Evolutionary conservation across 2,113 vertebrate species (phyloP).

Genomic region (Scomber japonicus): DNA sequence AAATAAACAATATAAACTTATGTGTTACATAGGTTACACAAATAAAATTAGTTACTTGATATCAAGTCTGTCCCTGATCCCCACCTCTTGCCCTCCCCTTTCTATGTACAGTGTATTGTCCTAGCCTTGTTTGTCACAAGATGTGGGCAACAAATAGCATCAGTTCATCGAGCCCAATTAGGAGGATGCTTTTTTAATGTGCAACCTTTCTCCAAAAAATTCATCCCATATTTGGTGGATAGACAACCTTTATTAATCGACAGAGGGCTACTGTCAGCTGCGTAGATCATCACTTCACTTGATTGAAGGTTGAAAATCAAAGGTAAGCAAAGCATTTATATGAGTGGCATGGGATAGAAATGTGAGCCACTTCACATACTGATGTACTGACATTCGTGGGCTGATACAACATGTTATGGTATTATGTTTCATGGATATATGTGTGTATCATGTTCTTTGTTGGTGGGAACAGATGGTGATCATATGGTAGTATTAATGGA

Average conservation of each 20-base stretch:
- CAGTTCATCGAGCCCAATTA: slow-evolving; percentile 52
- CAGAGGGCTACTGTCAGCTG: slow-evolving; percentile 36
- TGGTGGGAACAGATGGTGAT: neutral
- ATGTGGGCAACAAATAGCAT: slow-evolving; percentile 73
- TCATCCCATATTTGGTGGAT: slow-evolving; percentile 70
- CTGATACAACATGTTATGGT: neutral
- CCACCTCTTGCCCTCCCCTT: slow-evolving; percentile 65
- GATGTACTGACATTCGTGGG: neutral
- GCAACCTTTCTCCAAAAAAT: slow-evolving; percentile 58
- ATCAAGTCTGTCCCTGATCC: slow-evolving; percentile 47
- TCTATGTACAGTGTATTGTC: slow-evolving; percentile 44
- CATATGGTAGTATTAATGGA: neutral
- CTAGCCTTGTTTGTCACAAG: slow-evolving; percentile 71
- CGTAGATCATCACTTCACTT: slow-evolving; percentile 16
- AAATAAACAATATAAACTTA: neutral
- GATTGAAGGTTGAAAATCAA: slow-evolving; percentile 44
- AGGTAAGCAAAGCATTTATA: slow-evolving; percentile 59
- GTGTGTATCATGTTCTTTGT: neutral
- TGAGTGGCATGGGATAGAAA: neutral
- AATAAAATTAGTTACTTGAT: slow-evolving; percentile 57
- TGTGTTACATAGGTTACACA: neutral
- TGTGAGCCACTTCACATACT: neutral
- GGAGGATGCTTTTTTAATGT: slow-evolving; percentile 52
- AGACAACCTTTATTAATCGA: slow-evolving; percentile 68
- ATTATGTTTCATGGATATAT: neutral